Conservation (phyloP, 1,140 invertebrate species). For the Drosophila erecta region DNA sequence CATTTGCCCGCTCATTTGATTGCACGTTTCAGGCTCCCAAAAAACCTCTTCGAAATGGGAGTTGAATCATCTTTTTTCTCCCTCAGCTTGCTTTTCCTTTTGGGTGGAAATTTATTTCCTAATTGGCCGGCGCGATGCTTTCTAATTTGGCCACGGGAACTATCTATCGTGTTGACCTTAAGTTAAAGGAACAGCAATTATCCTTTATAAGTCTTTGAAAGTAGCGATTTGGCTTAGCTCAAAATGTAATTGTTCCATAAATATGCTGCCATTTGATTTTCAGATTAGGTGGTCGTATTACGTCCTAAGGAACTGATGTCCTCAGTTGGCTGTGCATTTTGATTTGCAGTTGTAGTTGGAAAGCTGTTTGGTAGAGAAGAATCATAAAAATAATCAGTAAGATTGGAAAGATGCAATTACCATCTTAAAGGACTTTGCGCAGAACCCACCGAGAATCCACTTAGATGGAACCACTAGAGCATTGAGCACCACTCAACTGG, state of each 20-base stretch:
- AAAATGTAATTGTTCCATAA: not conserved
- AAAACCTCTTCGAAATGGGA: constrained; percentile 14
- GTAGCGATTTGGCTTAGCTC: not conserved
- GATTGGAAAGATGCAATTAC: not conserved
- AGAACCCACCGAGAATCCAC: constrained; percentile 2
- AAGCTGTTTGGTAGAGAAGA: too few species aligned
- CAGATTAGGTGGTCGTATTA: not conserved
- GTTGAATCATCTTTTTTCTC: constrained; percentile 23
- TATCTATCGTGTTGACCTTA: not conserved
- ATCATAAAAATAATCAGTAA: not conserved
- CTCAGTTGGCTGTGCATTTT: too few species aligned
- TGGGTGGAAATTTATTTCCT: constrained; percentile 32
- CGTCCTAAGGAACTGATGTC: too few species aligned
- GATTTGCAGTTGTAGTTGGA: too few species aligned
- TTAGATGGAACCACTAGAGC: constrained; percentile 10
- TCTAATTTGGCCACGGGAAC: constrained; percentile 11
- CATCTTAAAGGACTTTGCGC: constrained; percentile 16
- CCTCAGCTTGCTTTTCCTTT: not conserved
- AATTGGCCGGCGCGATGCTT: constrained; percentile 22
- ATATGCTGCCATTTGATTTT: too few species aligned
- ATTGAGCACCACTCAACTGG: constrained; percentile 23
- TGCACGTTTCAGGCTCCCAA: constrained; percentile 26
- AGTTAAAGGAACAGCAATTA: not conserved
- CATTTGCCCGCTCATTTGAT: constrained; percentile 61
- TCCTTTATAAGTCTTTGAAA: not conserved